Base-by-base conservation (phyloP, 2,888 invertebrate genomes). In the Ernsta delagoae region DNA sequence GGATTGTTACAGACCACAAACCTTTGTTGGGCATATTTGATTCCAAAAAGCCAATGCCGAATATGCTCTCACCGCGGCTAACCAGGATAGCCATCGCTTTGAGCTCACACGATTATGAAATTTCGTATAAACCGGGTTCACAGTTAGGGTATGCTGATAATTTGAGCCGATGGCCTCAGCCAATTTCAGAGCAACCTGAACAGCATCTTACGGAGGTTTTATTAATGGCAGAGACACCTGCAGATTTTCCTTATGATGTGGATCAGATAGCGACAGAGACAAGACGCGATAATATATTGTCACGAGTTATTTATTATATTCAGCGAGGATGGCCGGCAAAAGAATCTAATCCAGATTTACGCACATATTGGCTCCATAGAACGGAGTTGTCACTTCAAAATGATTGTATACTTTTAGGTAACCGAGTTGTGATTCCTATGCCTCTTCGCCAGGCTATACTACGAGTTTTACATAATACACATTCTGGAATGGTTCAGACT, bases 361-460 rank as follows among this genome's bases (percentile, higher is more conserved):
- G 50, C 4, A 53, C 50, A 24, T 53, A n/a, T 24, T 53, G 50
- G 50, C 50, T 53, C 8, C 50, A 53, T 24, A n/a, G 50, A 24
- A 24, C 50, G 3, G 50, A 53, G 50, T 53, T 53, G 50, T 53
- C 50, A 8, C 9, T 53, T 1, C 50, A 53, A 53, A 8, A 53
- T 53, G 50, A 53, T 53, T 53, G 50, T 53, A 53, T 53, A 53
- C 50, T 53, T 53, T 53, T 53, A 53, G 50, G 50, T 24, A 53
- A 24, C 8, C 50, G 50, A 24, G 50, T 53, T 6, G 50, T 53
- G 5, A 53, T 53, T 8, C 50, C 50, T 53, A 24, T n/a, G 12
- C 24, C 24, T 9, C 50, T 53, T 16, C 50, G 50, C 50, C 50
- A 53, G 8, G 50, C 50, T 4, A 24, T 53, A 53, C 9, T 53